Percentiles rank a stretch among this genome's conserved stretches.
phyloP scores from a whole-genome alignment of 1,140 invertebrate species.

The Bombus huntii region DNA sequence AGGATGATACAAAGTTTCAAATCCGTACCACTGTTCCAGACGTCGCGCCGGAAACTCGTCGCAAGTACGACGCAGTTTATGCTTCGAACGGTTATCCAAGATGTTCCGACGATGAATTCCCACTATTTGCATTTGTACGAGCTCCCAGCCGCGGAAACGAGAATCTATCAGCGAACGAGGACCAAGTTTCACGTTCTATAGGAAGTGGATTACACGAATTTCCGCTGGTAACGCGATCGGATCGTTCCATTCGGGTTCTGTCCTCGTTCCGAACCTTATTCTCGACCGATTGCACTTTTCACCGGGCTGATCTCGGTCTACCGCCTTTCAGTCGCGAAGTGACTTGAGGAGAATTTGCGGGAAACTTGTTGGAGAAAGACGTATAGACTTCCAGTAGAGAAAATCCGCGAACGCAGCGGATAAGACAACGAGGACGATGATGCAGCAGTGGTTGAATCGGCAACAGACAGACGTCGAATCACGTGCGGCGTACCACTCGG shows the following conservation, averaged over 20 bases:
- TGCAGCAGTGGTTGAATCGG: neutral
- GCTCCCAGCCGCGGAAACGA: neutral
- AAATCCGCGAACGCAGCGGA: neutral
- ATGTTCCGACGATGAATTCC: conserved; percentile 2
- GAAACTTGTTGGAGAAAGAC: neutral
- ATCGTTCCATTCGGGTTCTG: neutral
- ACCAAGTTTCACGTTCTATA: neutral
- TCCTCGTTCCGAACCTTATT: neutral
- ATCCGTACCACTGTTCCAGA: neutral
- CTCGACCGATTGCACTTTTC: conserved; percentile 13
- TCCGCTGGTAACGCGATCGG: conserved; percentile 20
- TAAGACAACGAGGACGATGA: conserved; percentile 10
- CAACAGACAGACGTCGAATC: conserved; percentile 13
- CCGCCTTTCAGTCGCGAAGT: neutral
- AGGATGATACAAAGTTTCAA: conserved; percentile 2
- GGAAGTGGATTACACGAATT: conserved; percentile 26
- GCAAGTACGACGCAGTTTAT: neutral
- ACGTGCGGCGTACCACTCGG: no score
- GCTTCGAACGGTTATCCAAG: neutral
- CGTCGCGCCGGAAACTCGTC: neutral
- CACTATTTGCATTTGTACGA: conserved; percentile 4
- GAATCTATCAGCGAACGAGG: neutral
- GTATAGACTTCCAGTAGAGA: neutral
- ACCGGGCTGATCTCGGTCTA: neutral
- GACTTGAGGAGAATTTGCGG: neutral